phyloP scores from a whole-genome alignment of 2,113 vertebrate genomes.

The Chitala chitala region DNA sequence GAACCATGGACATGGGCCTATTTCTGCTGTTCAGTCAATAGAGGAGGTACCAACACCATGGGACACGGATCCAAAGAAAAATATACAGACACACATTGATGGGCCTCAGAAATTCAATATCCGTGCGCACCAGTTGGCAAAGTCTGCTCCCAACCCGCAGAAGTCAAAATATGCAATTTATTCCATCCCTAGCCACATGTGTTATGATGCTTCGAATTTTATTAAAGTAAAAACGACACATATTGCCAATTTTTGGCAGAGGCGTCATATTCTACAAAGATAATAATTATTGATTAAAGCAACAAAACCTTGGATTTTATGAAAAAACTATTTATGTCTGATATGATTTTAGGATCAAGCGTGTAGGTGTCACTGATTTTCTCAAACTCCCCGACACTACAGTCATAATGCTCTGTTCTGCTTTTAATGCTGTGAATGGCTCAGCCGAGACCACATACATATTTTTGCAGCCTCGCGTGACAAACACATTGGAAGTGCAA shows the following conservation, averaged over 20 bases:
- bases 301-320: neutral
- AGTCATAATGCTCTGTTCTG: constrained; percentile 2
- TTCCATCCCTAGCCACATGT: neutral
- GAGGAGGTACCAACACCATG: constrained; percentile 33
- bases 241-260: neutral
- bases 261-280: constrained; percentile 1
- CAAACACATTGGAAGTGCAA: neutral
- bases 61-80: constrained; percentile 27
- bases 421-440: neutral
- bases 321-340: neutral
- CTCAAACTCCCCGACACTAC: neutral
- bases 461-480: neutral
- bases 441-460: neutral
- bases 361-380: neutral
- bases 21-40: constrained; percentile 24
- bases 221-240: neutral
- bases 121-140: constrained; percentile 15
- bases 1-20: neutral
- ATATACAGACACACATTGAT: neutral
- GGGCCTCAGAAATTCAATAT: constrained; percentile 17
- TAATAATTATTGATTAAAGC: constrained; percentile 9
- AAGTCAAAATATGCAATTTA: constrained; percentile 3
- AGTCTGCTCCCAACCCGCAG: neutral
- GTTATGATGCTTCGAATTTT: neutral
- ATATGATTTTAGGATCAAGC: neutral